Base-by-base conservation (phyloP, 1,140 invertebrate species). In the Bathynomus jamesi region DNA sequence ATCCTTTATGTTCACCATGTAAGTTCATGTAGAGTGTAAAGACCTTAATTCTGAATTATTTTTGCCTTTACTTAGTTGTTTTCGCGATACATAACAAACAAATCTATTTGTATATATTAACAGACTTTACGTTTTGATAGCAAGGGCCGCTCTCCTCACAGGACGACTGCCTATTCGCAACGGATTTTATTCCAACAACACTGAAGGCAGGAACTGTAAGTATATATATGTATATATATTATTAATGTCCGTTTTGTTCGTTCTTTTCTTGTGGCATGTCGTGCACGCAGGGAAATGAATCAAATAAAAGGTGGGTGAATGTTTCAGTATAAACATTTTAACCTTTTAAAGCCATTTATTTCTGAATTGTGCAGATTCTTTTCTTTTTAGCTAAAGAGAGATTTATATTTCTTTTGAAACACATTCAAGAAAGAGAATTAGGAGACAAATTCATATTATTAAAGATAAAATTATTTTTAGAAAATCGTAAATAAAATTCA, bases 1-100 rank as follows among this genome's bases (percentile, higher is more conserved):
- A 83, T 72, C 83, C 84, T 25, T 75, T 85, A 0, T 85, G 85
- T 76, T 85, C 85, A 24, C 85, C 85, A 4, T 83, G 81, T 82
- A 70, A 78, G 78, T 76, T 62, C 7, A 13, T 24, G 17, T 8
- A n/a, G n/a, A n/a, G n/a, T n/a, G n/a, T n/a, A n/a, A n/a, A n/a
- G n/a, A n/a, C n/a, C n/a, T n/a, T n/a, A n/a, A n/a, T n/a, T n/a
- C n/a, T n/a, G n/a, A n/a, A n/a, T n/a, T n/a, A n/a, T n/a, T n/a
- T n/a, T n/a, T n/a, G n/a, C n/a, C n/a, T n/a, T n/a, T n/a, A n/a
- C n/a, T n/a, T n/a, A n/a, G n/a, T n/a, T n/a, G n/a, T n/a, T n/a
- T n/a, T n/a, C n/a, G n/a, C n/a, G n/a, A 71, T 73, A 7, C 29
- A 25, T 53, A 62, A n/a, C 21, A 25, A 69, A 24, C 61, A 32